Percentiles rank a stretch among this genome's conserved stretches.
Conservation (phyloP, 2,113 vertebrate genomes). For the Nibea coibor region DNA sequence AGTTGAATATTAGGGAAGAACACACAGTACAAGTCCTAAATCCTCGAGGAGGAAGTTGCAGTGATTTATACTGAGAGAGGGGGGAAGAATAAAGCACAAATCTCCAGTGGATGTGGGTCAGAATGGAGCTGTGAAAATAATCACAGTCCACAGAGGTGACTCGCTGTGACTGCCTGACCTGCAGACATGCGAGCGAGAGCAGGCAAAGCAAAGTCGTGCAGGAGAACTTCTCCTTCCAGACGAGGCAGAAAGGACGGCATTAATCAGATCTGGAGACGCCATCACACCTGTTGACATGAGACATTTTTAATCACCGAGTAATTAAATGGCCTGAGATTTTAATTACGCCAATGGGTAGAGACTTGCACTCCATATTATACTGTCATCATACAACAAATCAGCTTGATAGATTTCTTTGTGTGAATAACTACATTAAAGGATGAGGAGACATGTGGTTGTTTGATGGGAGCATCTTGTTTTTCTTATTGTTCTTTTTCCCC, state of each 20-base stretch:
- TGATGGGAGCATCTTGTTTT: conserved; percentile 5
- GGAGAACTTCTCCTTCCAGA: conserved; percentile 44
- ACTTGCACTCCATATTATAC: conserved; percentile 4
- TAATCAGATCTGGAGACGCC: conserved; percentile 7
- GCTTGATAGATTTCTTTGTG: not conserved
- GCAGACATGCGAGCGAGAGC: not conserved
- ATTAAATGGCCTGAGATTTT: conserved; percentile 52
- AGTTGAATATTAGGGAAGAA: conserved; percentile 31
- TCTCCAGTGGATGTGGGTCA: not conserved
- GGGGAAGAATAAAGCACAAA: not conserved
- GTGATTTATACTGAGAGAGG: not conserved
- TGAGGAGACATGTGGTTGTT: not conserved
- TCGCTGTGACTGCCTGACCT: conserved; percentile 8
- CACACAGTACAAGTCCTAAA: not conserved
- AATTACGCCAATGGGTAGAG: conserved; percentile 36
- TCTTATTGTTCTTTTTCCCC: not conserved
- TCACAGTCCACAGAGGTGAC: conserved; percentile 18
- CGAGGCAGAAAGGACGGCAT: conserved; percentile 18
- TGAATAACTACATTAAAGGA: not conserved
- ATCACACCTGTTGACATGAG: conserved; percentile 56
- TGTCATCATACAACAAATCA: conserved; percentile 8
- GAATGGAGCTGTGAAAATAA: conserved; percentile 15
- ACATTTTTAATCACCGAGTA: conserved; percentile 40
- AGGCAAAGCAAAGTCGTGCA: not conserved
- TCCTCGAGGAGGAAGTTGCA: not conserved